These are phyloP conservation scores for Megathymus violae DNA, from an alignment of 1,140 invertebrate genomes.

Conservation along the genomic window DNA sequence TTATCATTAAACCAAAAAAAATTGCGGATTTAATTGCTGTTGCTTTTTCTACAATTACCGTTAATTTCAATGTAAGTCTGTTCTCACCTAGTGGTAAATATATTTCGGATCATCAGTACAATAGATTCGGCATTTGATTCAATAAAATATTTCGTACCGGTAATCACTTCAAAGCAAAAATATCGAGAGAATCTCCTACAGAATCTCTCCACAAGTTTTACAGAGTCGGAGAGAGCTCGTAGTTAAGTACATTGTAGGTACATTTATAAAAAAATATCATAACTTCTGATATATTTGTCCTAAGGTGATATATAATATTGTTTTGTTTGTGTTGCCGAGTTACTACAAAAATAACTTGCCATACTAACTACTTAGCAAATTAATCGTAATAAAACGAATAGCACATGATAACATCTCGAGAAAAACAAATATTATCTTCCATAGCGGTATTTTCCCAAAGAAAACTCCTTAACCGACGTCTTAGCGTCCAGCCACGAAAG, in stretches of 20 bases:
- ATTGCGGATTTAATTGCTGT: no score
- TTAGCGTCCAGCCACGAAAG: constrained; percentile 82
- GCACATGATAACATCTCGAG: constrained; percentile 36
- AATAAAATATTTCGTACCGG: no score
- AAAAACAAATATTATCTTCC: constrained; percentile 69
- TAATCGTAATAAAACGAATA: constrained; percentile 34
- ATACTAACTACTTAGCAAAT: constrained; percentile 36
- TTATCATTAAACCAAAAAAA: no score
- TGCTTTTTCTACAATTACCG: no score
- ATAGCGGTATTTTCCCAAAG: constrained; percentile 72
- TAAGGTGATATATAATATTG: background rate
- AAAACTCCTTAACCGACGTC: constrained; percentile 82
- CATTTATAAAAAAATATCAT: constrained; percentile 5
- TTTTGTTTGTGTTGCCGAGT: background rate
- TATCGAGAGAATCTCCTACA: no score
- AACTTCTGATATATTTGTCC: background rate
- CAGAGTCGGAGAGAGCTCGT: no score
- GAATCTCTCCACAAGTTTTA: no score
- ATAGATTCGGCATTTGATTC: no score
- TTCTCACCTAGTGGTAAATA: no score
- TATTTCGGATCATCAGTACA: no score
- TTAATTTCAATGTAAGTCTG: no score
- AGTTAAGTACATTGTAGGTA: background rate
- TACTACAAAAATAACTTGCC: constrained; percentile 26
- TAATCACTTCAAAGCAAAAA: no score